Conservation (phyloP, 2,113 vertebrate genomes). For the Zonotrichia leucophrys region DNA sequence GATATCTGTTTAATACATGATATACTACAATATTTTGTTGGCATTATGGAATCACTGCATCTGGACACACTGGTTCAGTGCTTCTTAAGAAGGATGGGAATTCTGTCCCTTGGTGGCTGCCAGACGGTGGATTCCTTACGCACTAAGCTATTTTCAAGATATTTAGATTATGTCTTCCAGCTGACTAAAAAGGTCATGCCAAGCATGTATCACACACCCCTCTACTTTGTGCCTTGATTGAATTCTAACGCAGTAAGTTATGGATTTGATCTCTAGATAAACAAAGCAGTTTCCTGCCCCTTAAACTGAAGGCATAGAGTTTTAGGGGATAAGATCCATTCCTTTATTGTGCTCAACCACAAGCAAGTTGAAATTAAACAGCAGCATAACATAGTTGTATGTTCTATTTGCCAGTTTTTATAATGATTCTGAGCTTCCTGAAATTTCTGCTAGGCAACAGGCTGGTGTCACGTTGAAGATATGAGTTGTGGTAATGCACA, state of each 20-base stretch:
- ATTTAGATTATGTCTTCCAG: background rate
- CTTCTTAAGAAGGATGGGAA: background rate
- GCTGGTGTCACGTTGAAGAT: background rate
- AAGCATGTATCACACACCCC: background rate
- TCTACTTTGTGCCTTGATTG: background rate
- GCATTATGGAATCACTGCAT: background rate
- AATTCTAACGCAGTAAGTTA: background rate
- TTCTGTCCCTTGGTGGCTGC: background rate
- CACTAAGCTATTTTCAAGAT: background rate
- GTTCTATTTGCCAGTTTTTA: background rate
- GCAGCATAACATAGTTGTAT: fast-evolving
- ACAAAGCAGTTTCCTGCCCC: background rate
- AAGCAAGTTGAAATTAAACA: background rate
- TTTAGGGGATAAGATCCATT: background rate
- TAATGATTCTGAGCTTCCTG: background rate
- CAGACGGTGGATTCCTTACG: background rate
- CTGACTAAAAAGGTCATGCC: background rate
- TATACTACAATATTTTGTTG: background rate
- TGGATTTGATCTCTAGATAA: background rate
- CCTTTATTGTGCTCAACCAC: background rate
- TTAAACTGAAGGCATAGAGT: background rate
- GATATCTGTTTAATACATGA: fast-evolving
- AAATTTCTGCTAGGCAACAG: background rate
- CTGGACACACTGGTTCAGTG: background rate
- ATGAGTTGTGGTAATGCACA: background rate